These are phyloP conservation scores for Parasteatoda tepidariorum DNA, from an alignment of 1,140 invertebrate genomes.

Conservation along the genomic window DNA sequence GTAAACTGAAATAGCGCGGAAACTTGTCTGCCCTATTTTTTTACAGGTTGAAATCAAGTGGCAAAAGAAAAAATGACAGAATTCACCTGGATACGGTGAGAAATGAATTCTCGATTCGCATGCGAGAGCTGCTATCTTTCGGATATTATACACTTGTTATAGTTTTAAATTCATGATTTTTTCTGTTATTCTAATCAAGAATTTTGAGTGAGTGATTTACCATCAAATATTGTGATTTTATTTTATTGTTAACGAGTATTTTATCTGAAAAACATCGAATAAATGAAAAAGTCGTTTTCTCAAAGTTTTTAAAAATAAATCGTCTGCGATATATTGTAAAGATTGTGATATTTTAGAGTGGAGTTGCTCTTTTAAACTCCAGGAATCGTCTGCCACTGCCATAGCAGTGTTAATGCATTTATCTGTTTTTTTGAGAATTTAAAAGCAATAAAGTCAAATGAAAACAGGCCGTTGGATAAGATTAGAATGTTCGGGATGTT, in stretches of 20 bases:
- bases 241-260: no score
- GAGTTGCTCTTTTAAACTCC: no score
- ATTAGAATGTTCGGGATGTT: conserved; percentile 5
- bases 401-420: background rate
- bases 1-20: no score
- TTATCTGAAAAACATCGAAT: no score
- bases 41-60: background rate
- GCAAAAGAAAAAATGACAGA: background rate
- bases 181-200: no score
- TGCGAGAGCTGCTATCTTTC: background rate
- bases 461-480: background rate
- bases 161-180: no score
- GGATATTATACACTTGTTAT: background rate
- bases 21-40: background rate
- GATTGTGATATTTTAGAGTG: no score
- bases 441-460: background rate
- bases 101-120: background rate
- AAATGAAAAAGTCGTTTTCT: background rate
- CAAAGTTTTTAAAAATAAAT: background rate
- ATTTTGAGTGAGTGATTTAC: no score
- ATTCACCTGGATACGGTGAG: background rate
- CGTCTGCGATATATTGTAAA: background rate
- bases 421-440: background rate
- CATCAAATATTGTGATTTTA: no score
- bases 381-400: no score